Evolutionary conservation across 1,140 invertebrate genomes (phyloP).

Genomic region (Cheumatopsyche charites): DNA sequence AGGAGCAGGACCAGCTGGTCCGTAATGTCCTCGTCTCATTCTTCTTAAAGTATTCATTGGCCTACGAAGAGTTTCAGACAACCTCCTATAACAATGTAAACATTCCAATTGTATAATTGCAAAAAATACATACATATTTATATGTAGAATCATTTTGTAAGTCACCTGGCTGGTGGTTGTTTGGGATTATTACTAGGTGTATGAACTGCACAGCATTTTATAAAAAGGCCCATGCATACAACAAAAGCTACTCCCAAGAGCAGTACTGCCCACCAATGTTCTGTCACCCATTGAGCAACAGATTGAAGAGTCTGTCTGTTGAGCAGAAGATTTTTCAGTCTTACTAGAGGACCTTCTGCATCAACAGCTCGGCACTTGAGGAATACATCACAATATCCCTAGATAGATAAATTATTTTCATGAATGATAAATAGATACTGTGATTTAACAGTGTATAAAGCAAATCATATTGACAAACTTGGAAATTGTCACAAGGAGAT

Average conservation of each 20-base stretch:
- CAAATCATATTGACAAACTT: constrained; percentile 62
- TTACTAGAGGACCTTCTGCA: constrained; percentile 94
- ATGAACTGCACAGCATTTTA: constrained; percentile 99
- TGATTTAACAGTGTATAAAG: neutral
- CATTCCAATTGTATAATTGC: neutral
- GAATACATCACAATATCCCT: constrained; percentile 98
- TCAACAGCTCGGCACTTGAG: constrained; percentile 96
- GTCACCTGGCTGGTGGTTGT: constrained; percentile 75
- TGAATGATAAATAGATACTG: neutral
- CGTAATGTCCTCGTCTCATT: constrained; percentile 61
- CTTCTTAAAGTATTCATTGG: constrained; percentile 87
- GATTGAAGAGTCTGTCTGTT: constrained; percentile 87
- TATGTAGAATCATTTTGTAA: neutral
- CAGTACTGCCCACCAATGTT: constrained; percentile 97
- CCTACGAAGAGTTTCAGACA: constrained; percentile 85
- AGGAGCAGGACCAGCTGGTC: constrained; percentile 27
- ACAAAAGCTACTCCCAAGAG: constrained; percentile 90
- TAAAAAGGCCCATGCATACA: constrained; percentile 97
- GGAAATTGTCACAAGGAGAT: constrained; percentile 98
- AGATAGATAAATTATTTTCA: constrained; percentile 46
- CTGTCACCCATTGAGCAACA: constrained; percentile 88
- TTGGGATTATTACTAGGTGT: constrained; percentile 98
- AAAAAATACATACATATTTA: no score
- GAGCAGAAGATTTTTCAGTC: constrained; percentile 95
- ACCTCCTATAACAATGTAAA: constrained; percentile 60